These are phyloP conservation scores for Druceiella hillmani DNA, from an alignment of 2,888 invertebrate species.

Conservation along the genomic window DNA sequence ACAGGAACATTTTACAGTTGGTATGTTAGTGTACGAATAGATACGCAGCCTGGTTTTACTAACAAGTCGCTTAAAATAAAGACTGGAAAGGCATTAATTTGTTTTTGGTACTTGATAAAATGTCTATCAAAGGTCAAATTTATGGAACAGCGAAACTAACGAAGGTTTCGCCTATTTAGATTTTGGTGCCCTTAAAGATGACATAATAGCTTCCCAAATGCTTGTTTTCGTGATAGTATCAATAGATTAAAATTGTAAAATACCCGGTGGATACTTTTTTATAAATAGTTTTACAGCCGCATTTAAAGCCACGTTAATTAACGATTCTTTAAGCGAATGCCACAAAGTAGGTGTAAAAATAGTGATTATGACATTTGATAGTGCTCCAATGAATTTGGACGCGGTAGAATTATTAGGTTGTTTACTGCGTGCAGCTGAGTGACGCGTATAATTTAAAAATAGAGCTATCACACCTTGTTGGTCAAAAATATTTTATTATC, in stretches of 20 bases:
- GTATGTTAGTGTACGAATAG: conserved; percentile 21
- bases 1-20: conserved; percentile 22
- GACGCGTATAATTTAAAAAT: conserved; percentile 5
- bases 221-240: conserved; percentile 23
- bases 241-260: conserved; percentile 25
- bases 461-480: conserved; percentile 2
- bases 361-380: conserved; percentile 13
- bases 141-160: conserved; percentile 17
- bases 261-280: conserved; percentile 26
- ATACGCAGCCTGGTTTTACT: conserved; percentile 25
- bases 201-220: conserved; percentile 12
- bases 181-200: conserved; percentile 7
- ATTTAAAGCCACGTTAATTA: conserved; percentile 14
- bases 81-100: conserved; percentile 12
- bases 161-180: conserved; percentile 18
- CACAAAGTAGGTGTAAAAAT: conserved; percentile 8
- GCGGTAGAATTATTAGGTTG: conserved; percentile 10
- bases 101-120: conserved; percentile 23
- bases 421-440: too few relatives aligned
- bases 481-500: conserved; percentile 5
- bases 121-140: conserved; percentile 21
- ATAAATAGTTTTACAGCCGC: conserved; percentile 19
- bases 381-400: conserved; percentile 9
- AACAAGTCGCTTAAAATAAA: conserved; percentile 15
- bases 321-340: conserved; percentile 7